phyloP scores from a whole-genome alignment of 2,797 vertebrate species.

The Phrynocephalus vlangalii region DNA sequence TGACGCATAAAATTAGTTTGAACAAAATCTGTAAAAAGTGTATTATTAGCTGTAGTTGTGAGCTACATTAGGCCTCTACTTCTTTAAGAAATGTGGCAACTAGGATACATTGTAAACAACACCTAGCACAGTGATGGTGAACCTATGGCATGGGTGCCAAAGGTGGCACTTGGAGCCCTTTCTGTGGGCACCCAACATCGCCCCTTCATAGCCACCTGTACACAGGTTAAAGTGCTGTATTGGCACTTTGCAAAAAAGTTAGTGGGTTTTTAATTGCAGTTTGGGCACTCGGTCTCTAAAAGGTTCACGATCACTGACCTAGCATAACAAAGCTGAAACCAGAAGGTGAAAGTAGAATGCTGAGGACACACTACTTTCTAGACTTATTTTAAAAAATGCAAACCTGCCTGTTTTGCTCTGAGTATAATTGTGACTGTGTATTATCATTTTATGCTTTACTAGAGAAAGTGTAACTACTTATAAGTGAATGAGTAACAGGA shows the following conservation, averaged over 20 bases:
- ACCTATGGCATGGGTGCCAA: too few species aligned
- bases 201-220: too few species aligned
- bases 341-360: background rate
- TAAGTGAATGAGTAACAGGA: background rate
- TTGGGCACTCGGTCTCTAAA: too few species aligned
- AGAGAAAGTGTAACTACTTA: background rate
- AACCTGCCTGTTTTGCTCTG: background rate
- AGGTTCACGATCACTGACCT: too few species aligned
- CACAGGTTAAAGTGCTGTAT: too few species aligned
- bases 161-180: too few species aligned
- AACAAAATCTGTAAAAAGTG: background rate
- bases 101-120: background rate
- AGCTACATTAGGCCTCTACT: background rate
- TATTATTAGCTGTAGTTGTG: background rate
- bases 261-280: too few species aligned
- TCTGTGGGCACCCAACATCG: too few species aligned
- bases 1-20: background rate
- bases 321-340: background rate
- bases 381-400: background rate
- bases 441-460: background rate
- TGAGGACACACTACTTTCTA: too few species aligned
- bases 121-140: too few species aligned
- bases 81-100: background rate
- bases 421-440: background rate
- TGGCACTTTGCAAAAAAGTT: too few species aligned